phyloP scores from a whole-genome alignment of 2,797 vertebrate species.

The Poeciliopsis gracilis region DNA sequence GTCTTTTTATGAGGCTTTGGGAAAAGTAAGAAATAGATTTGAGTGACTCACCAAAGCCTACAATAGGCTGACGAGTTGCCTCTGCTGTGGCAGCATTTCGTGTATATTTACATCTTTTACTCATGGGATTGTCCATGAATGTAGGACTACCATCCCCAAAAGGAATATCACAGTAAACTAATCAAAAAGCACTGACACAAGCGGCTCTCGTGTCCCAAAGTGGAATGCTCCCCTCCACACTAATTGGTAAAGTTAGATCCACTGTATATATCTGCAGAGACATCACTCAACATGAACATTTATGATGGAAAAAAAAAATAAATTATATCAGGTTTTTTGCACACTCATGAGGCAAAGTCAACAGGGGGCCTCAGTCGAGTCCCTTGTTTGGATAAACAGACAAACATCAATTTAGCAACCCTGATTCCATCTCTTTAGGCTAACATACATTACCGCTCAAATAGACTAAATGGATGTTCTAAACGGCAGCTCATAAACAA shows the following conservation, averaged over 20 bases:
- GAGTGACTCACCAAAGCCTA: constrained; percentile 50
- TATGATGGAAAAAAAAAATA: constrained; percentile 46
- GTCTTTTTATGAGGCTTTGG: constrained; percentile 62
- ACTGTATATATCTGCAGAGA: constrained; percentile 66
- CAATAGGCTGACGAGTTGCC: constrained; percentile 69
- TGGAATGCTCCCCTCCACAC: constrained; percentile 54
- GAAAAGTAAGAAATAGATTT: constrained; percentile 28
- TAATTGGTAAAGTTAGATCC: constrained; percentile 67
- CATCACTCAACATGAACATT: constrained; percentile 58
- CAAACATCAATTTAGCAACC: constrained; percentile 61
- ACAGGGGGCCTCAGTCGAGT: constrained; percentile 40
- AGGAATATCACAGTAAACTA: constrained; percentile 73
- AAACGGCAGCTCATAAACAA: constrained; percentile 79
- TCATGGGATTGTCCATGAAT: constrained; percentile 66
- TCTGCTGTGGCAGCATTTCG: constrained; percentile 77
- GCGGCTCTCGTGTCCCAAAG: constrained; percentile 64
- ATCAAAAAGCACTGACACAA: constrained; percentile 70
- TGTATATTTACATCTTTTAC: constrained; percentile 80
- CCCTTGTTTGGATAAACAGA: constrained; percentile 60
- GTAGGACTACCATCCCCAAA: constrained; percentile 63
- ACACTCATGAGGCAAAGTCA: constrained; percentile 43
- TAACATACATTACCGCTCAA: constrained; percentile 74
- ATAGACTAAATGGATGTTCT: constrained; percentile 76
- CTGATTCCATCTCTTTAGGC: constrained; percentile 73
- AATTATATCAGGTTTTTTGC: constrained; percentile 25